Base-by-base conservation (phyloP, 2,888 invertebrate genomes). In the Lasius platythorax region DNA sequence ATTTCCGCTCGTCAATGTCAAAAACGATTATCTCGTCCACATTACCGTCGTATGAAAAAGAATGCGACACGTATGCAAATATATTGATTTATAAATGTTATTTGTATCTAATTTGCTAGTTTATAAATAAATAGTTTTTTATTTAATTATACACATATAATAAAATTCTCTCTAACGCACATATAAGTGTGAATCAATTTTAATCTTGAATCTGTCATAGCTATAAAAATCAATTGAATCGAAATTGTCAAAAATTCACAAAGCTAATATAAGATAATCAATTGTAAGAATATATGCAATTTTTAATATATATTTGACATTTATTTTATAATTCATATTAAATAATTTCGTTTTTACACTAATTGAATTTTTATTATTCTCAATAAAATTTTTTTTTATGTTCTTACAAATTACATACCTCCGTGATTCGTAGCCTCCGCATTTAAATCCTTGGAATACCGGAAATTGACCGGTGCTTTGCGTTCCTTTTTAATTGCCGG, bases 361-460 rank as follows among this genome's bases (percentile, higher is more conserved):
- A 12, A 11, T 73, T 53, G 8, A 53, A 43, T 74, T 37, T 63
- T 76, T 8, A 28, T 64, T 12, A 9, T 64, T 23, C 6, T 33
- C 2, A 33, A n/a, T 53, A 2, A 50, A 18, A 50, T n/a, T 18
- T 8, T 8, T 11, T 15, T 30, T 56, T n/a, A 15, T 56, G 8
- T 40, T 23, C 2, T 30, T 30, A 18, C 6, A 33, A 75, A 33
- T 68, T 58, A 28, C 46, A 12, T 67, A 78, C 82, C 87, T 79
- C 33, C 79, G n/a, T 89, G 87, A 37, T 78, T 53, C 1, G 90
- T 93, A 1, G 91, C 93, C 8, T 93, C 91, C 0, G 91, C 85
- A 33, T 91, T 91, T n/a, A 89, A 89, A 85, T 94, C 94, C 3
- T 79, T 61, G 3, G 40, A n/a, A 28, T 89, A 92, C 46, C 91